Percentiles rank a stretch among this genome's conserved stretches.
Evolutionary conservation across 2,113 vertebrate genomes (phyloP).

Genomic region (Artemisiospiza belli): DNA sequence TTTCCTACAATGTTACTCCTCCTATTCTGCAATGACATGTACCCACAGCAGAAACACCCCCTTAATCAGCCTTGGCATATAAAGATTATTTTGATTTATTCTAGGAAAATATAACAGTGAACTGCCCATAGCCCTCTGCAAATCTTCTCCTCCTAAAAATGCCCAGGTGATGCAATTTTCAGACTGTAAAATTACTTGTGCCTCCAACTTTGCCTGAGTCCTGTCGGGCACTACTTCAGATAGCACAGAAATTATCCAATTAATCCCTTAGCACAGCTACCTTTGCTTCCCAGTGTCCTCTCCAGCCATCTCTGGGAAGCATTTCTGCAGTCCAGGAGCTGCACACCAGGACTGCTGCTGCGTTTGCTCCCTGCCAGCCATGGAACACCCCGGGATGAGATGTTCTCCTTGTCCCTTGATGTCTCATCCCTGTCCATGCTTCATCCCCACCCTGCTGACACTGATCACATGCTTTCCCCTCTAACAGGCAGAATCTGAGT

Average conservation of each 20-base stretch:
- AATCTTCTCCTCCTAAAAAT: background rate
- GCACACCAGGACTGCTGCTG: fast-evolving
- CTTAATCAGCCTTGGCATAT: background rate
- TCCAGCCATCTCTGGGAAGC: background rate
- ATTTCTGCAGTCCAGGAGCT: background rate
- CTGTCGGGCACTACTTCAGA: background rate
- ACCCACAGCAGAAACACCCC: background rate
- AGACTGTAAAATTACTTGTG: background rate
- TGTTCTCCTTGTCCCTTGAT: fast-evolving
- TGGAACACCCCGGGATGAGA: background rate
- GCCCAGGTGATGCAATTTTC: background rate
- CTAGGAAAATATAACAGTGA: background rate
- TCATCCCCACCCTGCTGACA: background rate
- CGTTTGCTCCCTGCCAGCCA: background rate
- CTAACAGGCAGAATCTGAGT: background rate
- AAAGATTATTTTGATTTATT: background rate
- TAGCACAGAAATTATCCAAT: background rate
- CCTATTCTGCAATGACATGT: background rate
- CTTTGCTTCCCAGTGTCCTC: background rate
- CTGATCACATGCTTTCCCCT: background rate
- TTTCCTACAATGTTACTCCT: background rate
- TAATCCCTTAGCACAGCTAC: background rate
- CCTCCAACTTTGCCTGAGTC: background rate
- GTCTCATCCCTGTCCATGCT: background rate
- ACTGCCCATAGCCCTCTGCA: background rate